These are phyloP conservation scores for Halcyon chelicuti DNA, from an alignment of 2,797 vertebrate genomes.

Conservation along the genomic window DNA sequence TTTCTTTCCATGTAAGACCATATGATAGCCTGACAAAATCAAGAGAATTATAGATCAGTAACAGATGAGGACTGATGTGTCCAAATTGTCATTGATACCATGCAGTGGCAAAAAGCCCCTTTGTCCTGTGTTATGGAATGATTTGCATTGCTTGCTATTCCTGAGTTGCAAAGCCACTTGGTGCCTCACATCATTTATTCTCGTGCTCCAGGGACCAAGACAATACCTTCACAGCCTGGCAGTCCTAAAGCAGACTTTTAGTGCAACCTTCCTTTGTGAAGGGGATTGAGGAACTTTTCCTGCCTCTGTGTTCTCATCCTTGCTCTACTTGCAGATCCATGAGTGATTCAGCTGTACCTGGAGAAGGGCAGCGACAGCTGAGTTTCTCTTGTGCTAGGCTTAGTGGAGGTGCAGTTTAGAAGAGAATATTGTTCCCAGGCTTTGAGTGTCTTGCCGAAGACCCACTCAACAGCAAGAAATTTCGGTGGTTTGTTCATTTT, in stretches of 20 bases:
- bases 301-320: not conserved
- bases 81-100: accelerated
- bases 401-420: not conserved
- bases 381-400: not conserved
- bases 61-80: not conserved
- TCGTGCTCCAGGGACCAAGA: not conserved
- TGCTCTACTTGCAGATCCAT: not conserved
- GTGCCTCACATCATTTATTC: not conserved
- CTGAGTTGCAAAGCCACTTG: not conserved
- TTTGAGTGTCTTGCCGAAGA: not conserved
- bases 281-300: not conserved
- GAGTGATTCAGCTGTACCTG: not conserved
- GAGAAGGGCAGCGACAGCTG: not conserved
- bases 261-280: not conserved
- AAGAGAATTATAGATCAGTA: not conserved
- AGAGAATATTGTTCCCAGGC: not conserved
- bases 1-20: not conserved
- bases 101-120: not conserved
- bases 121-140: not conserved
- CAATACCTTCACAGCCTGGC: not conserved
- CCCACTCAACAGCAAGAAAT: not conserved
- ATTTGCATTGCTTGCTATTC: not conserved
- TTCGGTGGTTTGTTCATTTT: not conserved
- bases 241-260: not conserved
- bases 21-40: not conserved